Percentiles rank a stretch among this genome's conserved stretches.
These are phyloP conservation scores for Kradibia gibbosae DNA, from an alignment of 1,140 invertebrate species.

Conservation along the genomic window DNA sequence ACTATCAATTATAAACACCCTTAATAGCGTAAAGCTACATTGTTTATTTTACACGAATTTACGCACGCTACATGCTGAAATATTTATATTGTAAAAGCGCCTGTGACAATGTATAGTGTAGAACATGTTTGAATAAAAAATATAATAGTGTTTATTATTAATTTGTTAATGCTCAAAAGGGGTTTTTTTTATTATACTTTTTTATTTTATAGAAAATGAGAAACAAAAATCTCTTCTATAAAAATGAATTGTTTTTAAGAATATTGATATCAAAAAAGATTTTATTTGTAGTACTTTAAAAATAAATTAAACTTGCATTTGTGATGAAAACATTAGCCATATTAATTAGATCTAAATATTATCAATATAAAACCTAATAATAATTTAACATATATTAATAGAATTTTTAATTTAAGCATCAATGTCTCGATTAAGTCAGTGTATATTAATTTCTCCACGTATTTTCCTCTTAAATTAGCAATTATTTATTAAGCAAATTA, in stretches of 20 bases:
- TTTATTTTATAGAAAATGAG: slow-evolving; percentile 3
- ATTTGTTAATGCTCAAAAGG: slow-evolving; percentile 17
- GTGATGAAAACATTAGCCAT: background rate
- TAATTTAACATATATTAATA: slow-evolving; percentile 24
- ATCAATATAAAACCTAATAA: slow-evolving; percentile 25
- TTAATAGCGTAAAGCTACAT: background rate
- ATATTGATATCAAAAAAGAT: too few relatives aligned
- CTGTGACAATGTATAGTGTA: slow-evolving; percentile 16
- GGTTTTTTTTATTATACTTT: background rate
- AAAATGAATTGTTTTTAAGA: background rate
- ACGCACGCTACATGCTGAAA: background rate
- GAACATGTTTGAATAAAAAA: slow-evolving; percentile 28
- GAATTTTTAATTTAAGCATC: slow-evolving; percentile 40
- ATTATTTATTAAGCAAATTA: slow-evolving; percentile 2
- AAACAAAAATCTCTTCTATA: background rate
- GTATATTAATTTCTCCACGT: slow-evolving; percentile 14
- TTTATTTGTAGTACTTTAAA: background rate
- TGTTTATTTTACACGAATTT: slow-evolving; percentile 1
- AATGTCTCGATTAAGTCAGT: slow-evolving; percentile 36
- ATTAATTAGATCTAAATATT: slow-evolving; percentile 24
- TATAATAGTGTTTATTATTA: background rate
- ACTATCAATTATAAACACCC: background rate
- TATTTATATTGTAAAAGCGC: slow-evolving; percentile 13
- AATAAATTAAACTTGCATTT: background rate
- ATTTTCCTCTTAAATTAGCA: background rate